These are phyloP conservation scores for Amphipyra berbera DNA, from an alignment of 2,888 invertebrate genomes.

Conservation along the genomic window DNA sequence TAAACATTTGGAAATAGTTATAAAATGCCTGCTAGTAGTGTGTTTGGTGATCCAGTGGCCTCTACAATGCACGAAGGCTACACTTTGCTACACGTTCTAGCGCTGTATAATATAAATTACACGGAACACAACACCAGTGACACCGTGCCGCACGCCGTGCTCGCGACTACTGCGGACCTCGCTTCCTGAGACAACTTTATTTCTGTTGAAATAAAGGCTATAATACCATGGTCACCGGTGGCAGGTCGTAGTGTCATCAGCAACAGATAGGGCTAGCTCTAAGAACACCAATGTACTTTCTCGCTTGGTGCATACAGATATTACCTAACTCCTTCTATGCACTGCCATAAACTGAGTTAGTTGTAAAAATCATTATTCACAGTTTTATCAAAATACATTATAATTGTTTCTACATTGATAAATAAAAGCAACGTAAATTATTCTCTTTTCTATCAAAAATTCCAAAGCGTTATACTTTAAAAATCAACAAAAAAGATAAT, in stretches of 20 bases:
- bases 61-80: not conserved
- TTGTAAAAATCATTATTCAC: too few relatives aligned
- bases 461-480: not conserved
- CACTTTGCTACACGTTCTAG: slow-evolving; percentile 14
- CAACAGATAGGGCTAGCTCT: too few relatives aligned
- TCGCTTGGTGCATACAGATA: too few relatives aligned
- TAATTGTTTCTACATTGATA: too few relatives aligned
- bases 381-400: too few relatives aligned
- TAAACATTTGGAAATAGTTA: slow-evolving; percentile 10
- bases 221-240: too few relatives aligned
- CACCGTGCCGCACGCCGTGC: slow-evolving; percentile 12
- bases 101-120: slow-evolving; percentile 49
- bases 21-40: not conserved
- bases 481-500: not conserved
- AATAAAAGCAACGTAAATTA: too few relatives aligned
- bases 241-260: too few relatives aligned
- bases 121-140: slow-evolving; percentile 43
- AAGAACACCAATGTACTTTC: too few relatives aligned
- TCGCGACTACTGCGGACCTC: slow-evolving; percentile 26
- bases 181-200: not conserved
- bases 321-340: too few relatives aligned
- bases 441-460: too few relatives aligned
- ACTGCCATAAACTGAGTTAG: too few relatives aligned
- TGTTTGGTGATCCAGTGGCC: not conserved
- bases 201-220: not conserved